phyloP scores from a whole-genome alignment of 1,140 invertebrate species.

The Drosophila tani region DNA sequence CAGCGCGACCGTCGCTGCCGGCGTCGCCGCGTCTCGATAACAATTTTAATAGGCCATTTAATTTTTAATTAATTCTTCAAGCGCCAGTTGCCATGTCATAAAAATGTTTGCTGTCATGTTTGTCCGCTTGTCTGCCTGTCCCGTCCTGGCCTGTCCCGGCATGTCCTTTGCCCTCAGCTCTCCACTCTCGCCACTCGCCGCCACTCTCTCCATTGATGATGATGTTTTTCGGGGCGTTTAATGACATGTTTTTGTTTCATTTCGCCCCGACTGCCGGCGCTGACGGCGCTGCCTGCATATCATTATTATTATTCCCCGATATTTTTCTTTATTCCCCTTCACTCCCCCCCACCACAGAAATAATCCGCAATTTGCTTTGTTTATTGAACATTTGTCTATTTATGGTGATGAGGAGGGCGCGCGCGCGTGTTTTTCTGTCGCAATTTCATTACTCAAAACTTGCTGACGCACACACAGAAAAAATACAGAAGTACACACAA shows the following conservation, averaged over 20 bases:
- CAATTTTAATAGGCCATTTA: constrained; percentile 83
- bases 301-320: constrained; percentile 65
- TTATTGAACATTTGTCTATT: constrained; percentile 78
- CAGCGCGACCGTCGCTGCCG: constrained; percentile 31
- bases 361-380: constrained; percentile 57
- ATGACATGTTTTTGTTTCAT: constrained; percentile 69
- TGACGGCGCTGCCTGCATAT: constrained; percentile 58
- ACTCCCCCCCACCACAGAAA: not conserved
- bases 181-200: not conserved
- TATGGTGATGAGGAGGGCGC: constrained; percentile 46
- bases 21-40: constrained; percentile 77
- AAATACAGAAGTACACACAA: not conserved
- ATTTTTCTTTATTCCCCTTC: constrained; percentile 35
- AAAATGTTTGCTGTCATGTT: constrained; percentile 76
- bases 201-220: constrained; percentile 15
- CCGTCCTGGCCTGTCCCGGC: constrained; percentile 10
- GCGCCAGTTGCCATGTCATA: constrained; percentile 81
- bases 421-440: constrained; percentile 58
- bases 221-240: constrained; percentile 53
- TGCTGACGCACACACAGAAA: constrained; percentile 23
- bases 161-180: constrained; percentile 10
- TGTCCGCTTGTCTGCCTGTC: constrained; percentile 20
- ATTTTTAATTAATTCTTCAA: constrained; percentile 83
- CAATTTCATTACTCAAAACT: constrained; percentile 72
- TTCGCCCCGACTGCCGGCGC: constrained; percentile 18